These are phyloP conservation scores for Halcyon malimbica DNA, from an alignment of 2,113 vertebrate genomes.

Conservation along the genomic window DNA sequence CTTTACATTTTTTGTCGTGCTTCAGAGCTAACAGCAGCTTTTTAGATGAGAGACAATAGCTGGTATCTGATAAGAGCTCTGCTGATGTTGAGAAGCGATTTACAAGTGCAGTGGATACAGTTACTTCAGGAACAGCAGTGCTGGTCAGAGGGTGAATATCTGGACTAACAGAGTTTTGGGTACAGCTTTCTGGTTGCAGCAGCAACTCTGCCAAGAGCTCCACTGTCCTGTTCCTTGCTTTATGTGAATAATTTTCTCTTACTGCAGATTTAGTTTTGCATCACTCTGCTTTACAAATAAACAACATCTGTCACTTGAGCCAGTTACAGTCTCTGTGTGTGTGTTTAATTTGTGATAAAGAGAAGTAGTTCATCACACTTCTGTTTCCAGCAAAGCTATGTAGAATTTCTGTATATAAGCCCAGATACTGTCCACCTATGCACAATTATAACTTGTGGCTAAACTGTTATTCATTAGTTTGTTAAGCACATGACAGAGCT, in stretches of 20 bases:
- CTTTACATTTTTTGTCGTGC: not conserved
- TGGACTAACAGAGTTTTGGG: not conserved
- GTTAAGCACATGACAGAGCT: not conserved
- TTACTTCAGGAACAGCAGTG: not conserved
- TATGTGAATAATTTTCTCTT: not conserved
- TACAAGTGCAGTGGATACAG: not conserved
- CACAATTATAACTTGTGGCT: not conserved
- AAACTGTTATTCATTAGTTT: not conserved
- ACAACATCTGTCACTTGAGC: rapidly evolving
- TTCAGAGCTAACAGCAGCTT: not conserved
- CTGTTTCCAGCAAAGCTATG: not conserved
- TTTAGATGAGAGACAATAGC: not conserved
- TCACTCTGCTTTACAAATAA: not conserved
- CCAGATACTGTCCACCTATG: not conserved
- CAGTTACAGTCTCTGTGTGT: not conserved
- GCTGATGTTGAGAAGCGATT: not conserved
- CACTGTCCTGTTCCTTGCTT: not conserved
- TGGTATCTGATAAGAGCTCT: not conserved
- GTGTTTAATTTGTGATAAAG: not conserved
- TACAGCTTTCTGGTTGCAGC: not conserved
- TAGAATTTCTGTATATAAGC: not conserved
- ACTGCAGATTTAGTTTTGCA: not conserved
- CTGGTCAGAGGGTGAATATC: not conserved
- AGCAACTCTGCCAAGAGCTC: not conserved
- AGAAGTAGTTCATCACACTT: not conserved